Base-by-base conservation (phyloP, 1,140 invertebrate genomes). In the Nasonia longicornis region DNA sequence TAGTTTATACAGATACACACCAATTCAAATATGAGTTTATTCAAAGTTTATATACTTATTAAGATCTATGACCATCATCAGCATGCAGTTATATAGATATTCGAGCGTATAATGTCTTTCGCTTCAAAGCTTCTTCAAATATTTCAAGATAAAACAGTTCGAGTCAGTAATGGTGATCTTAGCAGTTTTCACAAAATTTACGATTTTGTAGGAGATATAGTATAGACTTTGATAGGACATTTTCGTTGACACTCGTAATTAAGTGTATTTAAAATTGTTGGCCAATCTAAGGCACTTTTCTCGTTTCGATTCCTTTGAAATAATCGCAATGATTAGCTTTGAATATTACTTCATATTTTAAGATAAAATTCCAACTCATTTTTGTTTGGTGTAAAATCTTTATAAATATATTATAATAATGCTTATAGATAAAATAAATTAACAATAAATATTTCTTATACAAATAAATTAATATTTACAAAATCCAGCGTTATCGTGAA, bases 241-340 rank as follows among this genome's bases (percentile, higher is more conserved):
- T 58, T 58, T 58, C 10, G 16, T 52, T 14, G 12, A 52, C 16
- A 52, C 12, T 6, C 16, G 11, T 52, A n/a, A 58, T n/a, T 20
- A 7, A n/a, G 6, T 58, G 16, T 58, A 58, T 16, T 58, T 58
- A 69, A 69, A 67, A 35, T 12, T 22, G 31, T 73, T 29, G 71
- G 42, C 71, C 71, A 73, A 73, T 73, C 71, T 73, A 73, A 73
- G 71, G 71, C 71, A 73, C 71, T 73, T 73, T 73, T 6, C 16
- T 12, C 35, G 14, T 52, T 52, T 73, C 71, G n/a, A 73, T 48
- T 52, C 38, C 22, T 42, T 73, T 22, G 22, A 48, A 73, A 73
- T 52, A 52, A 73, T 73, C 38, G 38, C 35, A 29, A 52, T 12
- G 71, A 48, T 73, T 48, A 73, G 71, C 38, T 22, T 45, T 29